Base-by-base conservation (phyloP, 1,140 invertebrate genomes). In the Saxidomus purpurata region DNA sequence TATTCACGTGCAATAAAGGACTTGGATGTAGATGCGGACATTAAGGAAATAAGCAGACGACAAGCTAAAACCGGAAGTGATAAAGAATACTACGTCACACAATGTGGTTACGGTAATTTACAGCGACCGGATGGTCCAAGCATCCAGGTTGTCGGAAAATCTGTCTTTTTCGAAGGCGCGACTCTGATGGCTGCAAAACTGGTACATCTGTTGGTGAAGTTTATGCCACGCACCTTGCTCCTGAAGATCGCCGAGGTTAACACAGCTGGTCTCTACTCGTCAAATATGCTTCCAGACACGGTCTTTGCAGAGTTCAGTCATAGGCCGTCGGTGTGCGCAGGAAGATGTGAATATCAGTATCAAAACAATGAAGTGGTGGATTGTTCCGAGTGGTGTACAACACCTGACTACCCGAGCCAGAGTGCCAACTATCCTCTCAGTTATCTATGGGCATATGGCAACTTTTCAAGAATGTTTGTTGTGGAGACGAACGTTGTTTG, bases 381-480 rank as follows among this genome's bases (percentile, higher is more conserved):
- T 36, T 85, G 83, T 28, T 52, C 43, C 8, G 1, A 1, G 34
- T 85, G 83, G 83, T 85, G 83, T 76, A 85, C 83, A 17, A 76
- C 43, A 19, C 13, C 40, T 13, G 83, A 76, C 19, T 85, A 85
- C n/a, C 83, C 83, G 13, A 71, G 71, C 47, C 67, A 52, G 6
- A 38, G 9, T 40, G 8, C 28, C 15, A 40, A 25, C 3, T 85
- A 85, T 25, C 38, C 67, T 25, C 25, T 74, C 11, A 85, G 76
- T 36, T 85, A 49, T 28, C 69, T 85, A 8, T 85, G 83, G 83
- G 83, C 83, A 28, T 85, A 85, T 43, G 83, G 83, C 4, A 85
- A 85, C 28, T 49, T 74, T 19, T 74, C 83, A 31, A 67, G 43
- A 25, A 19, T 52, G 17, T 74, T 34, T 28, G 83, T 85, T 13